Evolutionary conservation across 2,113 vertebrate species (phyloP), one percentile per base, ranked within the genome.

Genomic region (Raja brachyura): DNA sequence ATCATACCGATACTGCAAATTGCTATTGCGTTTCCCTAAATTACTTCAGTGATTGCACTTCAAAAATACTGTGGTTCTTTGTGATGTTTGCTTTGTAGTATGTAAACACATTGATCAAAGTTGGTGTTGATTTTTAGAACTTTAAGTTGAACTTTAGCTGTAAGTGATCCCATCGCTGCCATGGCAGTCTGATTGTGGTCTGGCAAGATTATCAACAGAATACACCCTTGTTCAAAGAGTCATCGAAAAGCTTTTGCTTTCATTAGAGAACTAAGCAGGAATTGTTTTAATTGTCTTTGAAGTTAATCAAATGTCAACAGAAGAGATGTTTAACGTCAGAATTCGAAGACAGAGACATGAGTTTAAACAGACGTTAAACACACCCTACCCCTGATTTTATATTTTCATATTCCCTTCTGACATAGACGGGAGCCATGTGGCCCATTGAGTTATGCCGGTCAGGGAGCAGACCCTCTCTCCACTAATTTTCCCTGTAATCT

Each of bases 201-300:
- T 54, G 11, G 56, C 6, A n/a, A 63, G 1, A 61, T 6, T 86
- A 86, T 63, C 56, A 54, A 86, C 9, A 16, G 25, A 48, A 61
- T 8, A 48, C 56, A 9, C 9, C 10, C 4, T 61, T n/a, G 25
- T 59, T 83, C 3, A 11, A 83, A 25, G 0, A 86, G 10, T 61
- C 13, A 86, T 61, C 83, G n/a, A n/a, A 86, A 86, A 86, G 3
- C 48, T 83, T 18, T 81, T 54, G 5, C 18, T 54, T 54, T 83
- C 13, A 28, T 25, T 2, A 48, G 48, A 28, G 31, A 14, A 10
- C 22, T 83, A 56, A 56, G 48, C 48, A 83, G 8, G 20, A 48
- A 63, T 86, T 61, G 25, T 11, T 86, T 86, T n/a, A 86, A 86
- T 86, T 56, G n/a, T 61, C 56, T 86, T 86, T 61, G 56, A 86